Percentiles rank a stretch among this genome's conserved stretches.
These are phyloP conservation scores for Nymphalis io DNA, from an alignment of 1,140 invertebrate species.

Conservation along the genomic window DNA sequence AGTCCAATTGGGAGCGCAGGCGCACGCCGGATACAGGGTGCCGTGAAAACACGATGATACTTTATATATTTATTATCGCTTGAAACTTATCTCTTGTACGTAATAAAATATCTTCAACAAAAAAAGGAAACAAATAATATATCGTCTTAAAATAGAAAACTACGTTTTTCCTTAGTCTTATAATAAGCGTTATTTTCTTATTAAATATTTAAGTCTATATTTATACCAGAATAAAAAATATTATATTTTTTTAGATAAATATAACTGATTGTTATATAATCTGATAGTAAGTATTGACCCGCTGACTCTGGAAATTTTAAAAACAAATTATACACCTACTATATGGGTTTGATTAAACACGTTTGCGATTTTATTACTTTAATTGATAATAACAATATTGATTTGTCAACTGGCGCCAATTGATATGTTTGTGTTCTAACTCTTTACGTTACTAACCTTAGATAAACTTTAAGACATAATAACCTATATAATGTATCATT, in stretches of 20 bases:
- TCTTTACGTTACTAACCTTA: conserved; percentile 62
- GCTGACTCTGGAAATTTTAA: conserved; percentile 5
- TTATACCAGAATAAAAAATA: neutral
- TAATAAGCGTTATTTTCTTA: too few species aligned
- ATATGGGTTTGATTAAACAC: conserved; percentile 6
- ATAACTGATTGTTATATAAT: too few species aligned
- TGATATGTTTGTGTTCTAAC: conserved; percentile 62
- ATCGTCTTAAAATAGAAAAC: too few species aligned
- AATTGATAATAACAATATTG: conserved; percentile 28
- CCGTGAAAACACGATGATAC: conserved; percentile 60
- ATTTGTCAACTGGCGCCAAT: conserved; percentile 62
- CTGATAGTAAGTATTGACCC: neutral
- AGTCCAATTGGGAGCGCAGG: conserved; percentile 76
- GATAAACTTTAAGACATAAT: conserved; percentile 66
- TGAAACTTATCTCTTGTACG: conserved; percentile 5
- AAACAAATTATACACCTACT: conserved; percentile 9
- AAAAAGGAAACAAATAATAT: neutral
- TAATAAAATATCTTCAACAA: neutral
- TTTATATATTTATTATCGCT: conserved; percentile 33
- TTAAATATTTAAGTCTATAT: too few species aligned
- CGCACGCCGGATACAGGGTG: conserved; percentile 64
- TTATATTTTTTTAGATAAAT: neutral
- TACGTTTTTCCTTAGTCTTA: too few species aligned
- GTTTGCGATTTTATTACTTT: conserved; percentile 10
- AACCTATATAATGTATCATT: conserved; percentile 58